A percentile compares a stretch with the other conserved stretches of the same genome.
Evolutionary conservation across 2,888 invertebrate species (phyloP).

Genomic region (Acrobasis consociella): DNA sequence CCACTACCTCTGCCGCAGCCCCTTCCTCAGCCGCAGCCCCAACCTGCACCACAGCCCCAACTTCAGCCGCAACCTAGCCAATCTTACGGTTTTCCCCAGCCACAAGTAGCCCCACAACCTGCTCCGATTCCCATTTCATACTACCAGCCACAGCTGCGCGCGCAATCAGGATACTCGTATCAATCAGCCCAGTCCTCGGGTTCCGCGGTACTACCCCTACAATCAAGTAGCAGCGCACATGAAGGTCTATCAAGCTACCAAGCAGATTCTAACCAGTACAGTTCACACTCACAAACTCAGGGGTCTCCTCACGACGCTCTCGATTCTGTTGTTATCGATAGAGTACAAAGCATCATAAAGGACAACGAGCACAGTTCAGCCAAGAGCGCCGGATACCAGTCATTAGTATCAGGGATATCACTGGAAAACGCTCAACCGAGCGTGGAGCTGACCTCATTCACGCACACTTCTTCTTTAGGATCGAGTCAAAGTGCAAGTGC

Average conservation of each 20-base stretch:
- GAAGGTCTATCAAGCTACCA: conserved; percentile 63
- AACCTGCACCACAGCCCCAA: conserved; percentile 10
- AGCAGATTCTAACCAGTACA: conserved; percentile 67
- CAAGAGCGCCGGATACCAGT: conserved; percentile 63
- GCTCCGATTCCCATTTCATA: conserved; percentile 26
- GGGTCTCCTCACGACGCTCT: conserved; percentile 55
- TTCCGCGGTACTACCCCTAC: conserved; percentile 40
- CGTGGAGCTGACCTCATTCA: conserved; percentile 70
- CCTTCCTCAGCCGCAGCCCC: background rate
- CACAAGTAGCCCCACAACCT: conserved; percentile 13
- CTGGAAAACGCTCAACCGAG: conserved; percentile 69
- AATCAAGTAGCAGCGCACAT: conserved; percentile 38
- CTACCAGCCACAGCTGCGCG: conserved; percentile 35
- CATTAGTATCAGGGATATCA: conserved; percentile 70
- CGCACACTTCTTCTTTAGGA: conserved; percentile 58
- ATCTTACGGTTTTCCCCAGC: conserved; percentile 18
- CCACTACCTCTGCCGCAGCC: conserved; percentile 19
- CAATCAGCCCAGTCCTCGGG: conserved; percentile 35
- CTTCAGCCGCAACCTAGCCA: conserved; percentile 13
- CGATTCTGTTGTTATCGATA: conserved; percentile 62
- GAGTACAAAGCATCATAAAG: conserved; percentile 66
- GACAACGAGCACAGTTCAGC: conserved; percentile 71
- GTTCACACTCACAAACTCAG: conserved; percentile 43
- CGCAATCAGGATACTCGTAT: conserved; percentile 40
- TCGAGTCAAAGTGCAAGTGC: conserved; percentile 32